These are phyloP conservation scores for Metacarcinus magister DNA, from an alignment of 2,888 invertebrate species.

Conservation along the genomic window DNA sequence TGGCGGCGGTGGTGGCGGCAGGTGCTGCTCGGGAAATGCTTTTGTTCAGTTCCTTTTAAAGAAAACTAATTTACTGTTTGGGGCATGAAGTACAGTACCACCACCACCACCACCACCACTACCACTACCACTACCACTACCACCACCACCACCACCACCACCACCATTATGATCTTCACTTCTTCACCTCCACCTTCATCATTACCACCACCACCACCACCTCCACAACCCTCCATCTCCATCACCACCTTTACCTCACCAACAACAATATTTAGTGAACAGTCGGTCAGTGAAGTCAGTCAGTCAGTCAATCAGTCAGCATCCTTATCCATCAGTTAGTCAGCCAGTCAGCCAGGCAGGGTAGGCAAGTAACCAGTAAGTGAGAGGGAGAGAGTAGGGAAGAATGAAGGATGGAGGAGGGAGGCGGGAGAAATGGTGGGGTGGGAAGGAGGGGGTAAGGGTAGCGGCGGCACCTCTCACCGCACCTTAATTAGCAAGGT, in stretches of 20 bases:
- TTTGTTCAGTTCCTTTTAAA: constrained; percentile 16
- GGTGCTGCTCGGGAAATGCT: neutral
- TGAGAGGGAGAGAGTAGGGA: too few relatives aligned
- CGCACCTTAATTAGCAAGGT: constrained; percentile 3
- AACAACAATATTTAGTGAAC: neutral
- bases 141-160: neutral
- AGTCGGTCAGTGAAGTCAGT: neutral
- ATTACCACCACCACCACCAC: neutral
- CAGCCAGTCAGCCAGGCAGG: too few relatives aligned
- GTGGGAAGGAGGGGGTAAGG: neutral
- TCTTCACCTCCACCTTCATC: neutral
- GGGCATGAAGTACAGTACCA: neutral
- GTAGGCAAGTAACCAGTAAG: too few relatives aligned
- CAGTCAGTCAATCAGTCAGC: neutral
- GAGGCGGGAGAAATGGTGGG: neutral
- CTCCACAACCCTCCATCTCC: neutral
- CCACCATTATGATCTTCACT: neutral
- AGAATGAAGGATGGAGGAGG: neutral
- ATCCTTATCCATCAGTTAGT: too few relatives aligned
- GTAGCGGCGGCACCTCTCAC: constrained; percentile 9
- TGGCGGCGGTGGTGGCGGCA: neutral
- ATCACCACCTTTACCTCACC: neutral
- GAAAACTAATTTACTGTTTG: constrained; percentile 18
- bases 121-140: neutral
- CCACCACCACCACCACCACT: neutral